Percentiles rank a stretch among this genome's conserved stretches.
Conservation (phyloP, 2,797 vertebrate genomes). For the Typhlichthys subterraneus region DNA sequence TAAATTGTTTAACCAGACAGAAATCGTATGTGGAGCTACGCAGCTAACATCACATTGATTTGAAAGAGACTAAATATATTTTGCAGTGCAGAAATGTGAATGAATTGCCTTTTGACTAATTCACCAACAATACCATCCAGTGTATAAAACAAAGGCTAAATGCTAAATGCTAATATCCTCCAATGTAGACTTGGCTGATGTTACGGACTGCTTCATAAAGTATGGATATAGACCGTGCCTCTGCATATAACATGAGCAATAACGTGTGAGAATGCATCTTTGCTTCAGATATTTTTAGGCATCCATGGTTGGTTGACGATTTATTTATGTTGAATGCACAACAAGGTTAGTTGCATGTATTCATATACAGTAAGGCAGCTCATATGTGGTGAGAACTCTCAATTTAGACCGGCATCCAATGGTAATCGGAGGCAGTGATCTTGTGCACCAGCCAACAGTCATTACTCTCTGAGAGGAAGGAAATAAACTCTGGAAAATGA, state of each 20-base stretch:
- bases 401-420: constrained; percentile 48
- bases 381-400: constrained; percentile 40
- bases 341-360: constrained; percentile 33
- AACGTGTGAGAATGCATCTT: constrained; percentile 14
- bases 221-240: constrained; percentile 3
- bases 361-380: not conserved
- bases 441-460: constrained; percentile 34
- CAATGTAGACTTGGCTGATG: not conserved
- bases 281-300: constrained; percentile 26
- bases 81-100: no score
- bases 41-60: no score
- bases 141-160: no score
- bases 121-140: not conserved
- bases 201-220: not conserved
- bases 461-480: constrained; percentile 25
- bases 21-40: no score
- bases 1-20: no score
- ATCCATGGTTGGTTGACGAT: constrained; percentile 11
- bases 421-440: constrained; percentile 45
- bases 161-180: no score
- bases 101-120: not conserved
- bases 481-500: constrained; percentile 52
- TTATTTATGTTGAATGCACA: constrained; percentile 36
- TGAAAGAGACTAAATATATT: no score
- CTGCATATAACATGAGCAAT: not conserved